A percentile compares a stretch with the other conserved stretches of the same genome.
Evolutionary conservation across 2,888 invertebrate species (phyloP).

Genomic region (Halictus quadricinctus): DNA sequence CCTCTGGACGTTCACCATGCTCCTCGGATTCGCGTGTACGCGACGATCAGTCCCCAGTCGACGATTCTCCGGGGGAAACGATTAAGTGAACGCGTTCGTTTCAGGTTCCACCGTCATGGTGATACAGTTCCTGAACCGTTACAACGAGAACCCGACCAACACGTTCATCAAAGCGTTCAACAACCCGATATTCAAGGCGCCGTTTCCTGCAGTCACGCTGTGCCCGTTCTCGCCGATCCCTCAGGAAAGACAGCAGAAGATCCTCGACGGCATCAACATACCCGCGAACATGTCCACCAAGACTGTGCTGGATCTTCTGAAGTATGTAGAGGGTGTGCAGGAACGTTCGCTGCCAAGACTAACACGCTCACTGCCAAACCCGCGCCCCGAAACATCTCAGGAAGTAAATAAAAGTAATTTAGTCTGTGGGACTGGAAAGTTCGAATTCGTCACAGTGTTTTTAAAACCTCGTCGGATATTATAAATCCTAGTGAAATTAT

Average conservation of each 20-base stretch:
- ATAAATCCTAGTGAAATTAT: too few relatives aligned
- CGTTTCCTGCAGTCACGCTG: constrained; percentile 81
- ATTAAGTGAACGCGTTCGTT: constrained; percentile 8
- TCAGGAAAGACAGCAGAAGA: constrained; percentile 64
- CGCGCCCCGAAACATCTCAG: too few relatives aligned
- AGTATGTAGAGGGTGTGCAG: constrained; percentile 35
- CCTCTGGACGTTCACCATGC: constrained; percentile 56
- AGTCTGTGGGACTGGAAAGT: too few relatives aligned
- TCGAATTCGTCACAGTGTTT: too few relatives aligned
- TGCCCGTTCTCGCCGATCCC: constrained; percentile 75
- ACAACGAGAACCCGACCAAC: constrained; percentile 78
- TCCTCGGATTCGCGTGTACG: constrained; percentile 55
- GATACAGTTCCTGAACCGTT: constrained; percentile 77
- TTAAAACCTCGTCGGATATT: too few relatives aligned
- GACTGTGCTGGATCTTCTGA: constrained; percentile 50
- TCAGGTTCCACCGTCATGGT: constrained; percentile 78
- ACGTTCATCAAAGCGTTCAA: constrained; percentile 76
- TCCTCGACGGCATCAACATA: constrained; percentile 54
- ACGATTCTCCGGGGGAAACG: neutral
- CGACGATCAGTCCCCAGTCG: too few relatives aligned
- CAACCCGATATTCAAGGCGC: constrained; percentile 73
- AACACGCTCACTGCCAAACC: too few relatives aligned
- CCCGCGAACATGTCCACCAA: constrained; percentile 63
- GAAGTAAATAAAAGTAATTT: too few relatives aligned
- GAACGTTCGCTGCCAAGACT: neutral